Percentiles rank a stretch among this genome's conserved stretches.
Evolutionary conservation across 2,797 vertebrate species (phyloP).

Genomic region (Xiphorhynchus erythropygius): DNA sequence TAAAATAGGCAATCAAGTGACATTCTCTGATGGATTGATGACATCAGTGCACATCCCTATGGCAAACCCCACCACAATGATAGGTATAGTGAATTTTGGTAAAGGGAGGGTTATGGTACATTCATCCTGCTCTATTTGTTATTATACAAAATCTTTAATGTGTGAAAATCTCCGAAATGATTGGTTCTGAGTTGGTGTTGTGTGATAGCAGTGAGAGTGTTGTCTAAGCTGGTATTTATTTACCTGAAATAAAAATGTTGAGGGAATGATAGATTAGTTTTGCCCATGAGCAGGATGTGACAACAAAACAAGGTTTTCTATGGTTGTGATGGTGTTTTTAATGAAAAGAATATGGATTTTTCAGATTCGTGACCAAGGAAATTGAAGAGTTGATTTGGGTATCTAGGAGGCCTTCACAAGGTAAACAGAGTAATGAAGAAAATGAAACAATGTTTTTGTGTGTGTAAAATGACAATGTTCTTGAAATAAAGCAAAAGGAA

Average conservation of each 20-base stretch:
- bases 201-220: not conserved
- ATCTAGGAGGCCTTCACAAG: not conserved
- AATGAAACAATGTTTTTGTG: not conserved
- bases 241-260: not conserved
- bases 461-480: not conserved
- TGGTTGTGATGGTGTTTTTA: fast-evolving
- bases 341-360: not conserved
- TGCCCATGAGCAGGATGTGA: not conserved
- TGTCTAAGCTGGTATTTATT: not conserved
- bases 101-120: not conserved
- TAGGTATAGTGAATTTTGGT: not conserved
- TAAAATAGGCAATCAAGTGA: not conserved
- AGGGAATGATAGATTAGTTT: not conserved
- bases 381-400: not conserved
- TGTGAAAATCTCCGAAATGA: not conserved
- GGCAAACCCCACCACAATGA: not conserved
- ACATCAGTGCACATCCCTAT: too few relatives aligned
- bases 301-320: not conserved
- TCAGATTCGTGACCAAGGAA: not conserved
- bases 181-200: not conserved
- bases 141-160: not conserved
- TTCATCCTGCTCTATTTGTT: not conserved
- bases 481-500: not conserved
- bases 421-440: not conserved
- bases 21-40: not conserved